These are phyloP conservation scores for Perognathus longimembris DNA, from an alignment of 2,113 vertebrate genomes.

Conservation along the genomic window DNA sequence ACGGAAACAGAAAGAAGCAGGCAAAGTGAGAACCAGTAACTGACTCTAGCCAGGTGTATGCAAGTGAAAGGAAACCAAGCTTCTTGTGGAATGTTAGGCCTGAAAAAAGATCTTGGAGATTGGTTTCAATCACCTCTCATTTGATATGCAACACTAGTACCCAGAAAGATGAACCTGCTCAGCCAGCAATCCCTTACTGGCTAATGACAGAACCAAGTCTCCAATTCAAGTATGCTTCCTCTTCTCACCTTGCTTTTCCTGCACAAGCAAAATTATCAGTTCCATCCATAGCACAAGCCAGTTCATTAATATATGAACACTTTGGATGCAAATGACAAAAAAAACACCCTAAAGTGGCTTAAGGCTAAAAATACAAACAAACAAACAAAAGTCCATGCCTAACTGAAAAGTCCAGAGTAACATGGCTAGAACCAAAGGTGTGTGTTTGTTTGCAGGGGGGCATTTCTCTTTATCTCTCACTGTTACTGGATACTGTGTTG, in stretches of 20 bases:
- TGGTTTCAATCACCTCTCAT: constrained; percentile 60
- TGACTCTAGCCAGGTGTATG: constrained; percentile 4
- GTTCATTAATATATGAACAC: neutral
- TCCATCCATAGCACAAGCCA: too few species aligned
- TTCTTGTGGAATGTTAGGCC: constrained; percentile 29
- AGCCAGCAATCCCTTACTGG: neutral
- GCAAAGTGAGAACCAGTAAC: constrained; percentile 57
- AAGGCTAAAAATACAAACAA: neutral
- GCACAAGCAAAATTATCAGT: neutral
- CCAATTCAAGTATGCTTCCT: neutral
- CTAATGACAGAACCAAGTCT: neutral
- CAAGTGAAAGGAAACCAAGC: constrained; percentile 52
- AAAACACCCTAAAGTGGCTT: neutral
- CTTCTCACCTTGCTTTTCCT: neutral
- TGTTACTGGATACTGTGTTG: neutral
- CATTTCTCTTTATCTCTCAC: neutral
- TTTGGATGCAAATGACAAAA: neutral
- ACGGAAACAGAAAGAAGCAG: constrained; percentile 59
- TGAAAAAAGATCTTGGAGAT: constrained; percentile 77
- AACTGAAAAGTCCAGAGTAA: neutral
- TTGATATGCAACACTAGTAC: constrained; percentile 57
- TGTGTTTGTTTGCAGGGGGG: neutral
- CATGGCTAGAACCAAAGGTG: neutral
- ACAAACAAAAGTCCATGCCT: neutral
- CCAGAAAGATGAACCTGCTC: constrained; percentile 36